Percentiles rank a stretch among this genome's conserved stretches.
Evolutionary conservation across 2,113 vertebrate genomes (phyloP).

Genomic region (Silurus meridionalis): DNA sequence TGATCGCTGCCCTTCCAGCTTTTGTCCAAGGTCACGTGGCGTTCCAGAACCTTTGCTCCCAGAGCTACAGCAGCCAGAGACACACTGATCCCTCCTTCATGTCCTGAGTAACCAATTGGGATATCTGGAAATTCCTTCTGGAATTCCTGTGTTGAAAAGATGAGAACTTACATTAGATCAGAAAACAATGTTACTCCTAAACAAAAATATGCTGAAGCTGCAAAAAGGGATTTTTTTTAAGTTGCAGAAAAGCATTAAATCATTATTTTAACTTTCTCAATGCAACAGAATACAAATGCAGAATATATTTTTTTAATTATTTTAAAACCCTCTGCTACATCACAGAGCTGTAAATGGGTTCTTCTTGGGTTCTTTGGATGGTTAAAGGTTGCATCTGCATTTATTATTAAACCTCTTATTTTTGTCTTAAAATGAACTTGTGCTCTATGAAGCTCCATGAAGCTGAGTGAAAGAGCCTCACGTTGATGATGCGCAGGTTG

Average conservation of each 20-base stretch:
- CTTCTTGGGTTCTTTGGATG: neutral
- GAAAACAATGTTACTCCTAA: neutral
- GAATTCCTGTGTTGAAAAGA: slow-evolving; percentile 77
- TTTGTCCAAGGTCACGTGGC: slow-evolving; percentile 92
- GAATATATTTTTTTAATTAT: no score
- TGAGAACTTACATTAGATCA: neutral
- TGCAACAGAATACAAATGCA: no score
- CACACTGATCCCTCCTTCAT: slow-evolving; percentile 87
- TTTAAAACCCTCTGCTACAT: neutral
- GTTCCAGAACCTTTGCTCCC: slow-evolving; percentile 94
- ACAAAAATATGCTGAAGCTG: no score
- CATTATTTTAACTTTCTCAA: no score
- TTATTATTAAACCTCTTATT: neutral
- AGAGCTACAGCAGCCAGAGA: slow-evolving; percentile 91
- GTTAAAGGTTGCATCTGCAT: neutral
- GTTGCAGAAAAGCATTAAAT: no score
- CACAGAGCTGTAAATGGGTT: neutral
- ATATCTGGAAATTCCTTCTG: slow-evolving; percentile 94
- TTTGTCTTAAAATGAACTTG: neutral
- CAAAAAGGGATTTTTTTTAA: no score
- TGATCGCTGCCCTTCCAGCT: slow-evolving; percentile 95
- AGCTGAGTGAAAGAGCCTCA: neutral
- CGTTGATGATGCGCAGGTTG: slow-evolving; percentile 84
- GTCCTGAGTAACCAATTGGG: slow-evolving; percentile 95
- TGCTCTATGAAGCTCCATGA: neutral